phyloP scores from a whole-genome alignment of 2,113 vertebrate species.

The Callopanchax toddi region DNA sequence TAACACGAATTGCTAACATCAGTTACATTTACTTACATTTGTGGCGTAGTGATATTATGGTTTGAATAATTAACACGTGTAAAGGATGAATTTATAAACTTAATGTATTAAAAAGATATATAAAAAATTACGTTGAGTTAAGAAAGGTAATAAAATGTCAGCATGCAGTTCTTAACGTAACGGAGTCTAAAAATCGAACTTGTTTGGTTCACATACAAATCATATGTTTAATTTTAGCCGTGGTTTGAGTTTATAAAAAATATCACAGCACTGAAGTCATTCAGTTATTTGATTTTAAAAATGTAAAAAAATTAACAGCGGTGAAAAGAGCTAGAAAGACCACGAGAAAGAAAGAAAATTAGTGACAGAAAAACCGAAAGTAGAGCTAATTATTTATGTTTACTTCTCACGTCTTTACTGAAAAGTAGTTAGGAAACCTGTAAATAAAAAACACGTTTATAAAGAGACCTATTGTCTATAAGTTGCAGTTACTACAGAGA shows the following conservation, averaged over 20 bases:
- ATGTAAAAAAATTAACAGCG: not conserved
- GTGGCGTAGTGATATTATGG: not conserved
- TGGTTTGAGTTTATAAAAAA: not conserved
- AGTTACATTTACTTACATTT: slow-evolving; percentile 19
- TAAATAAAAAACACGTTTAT: too few relatives aligned
- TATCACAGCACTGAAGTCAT: not conserved
- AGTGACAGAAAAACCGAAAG: slow-evolving; percentile 33
- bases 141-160: slow-evolving; percentile 4
- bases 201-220: not conserved
- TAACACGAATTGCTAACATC: slow-evolving; percentile 46
- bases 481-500: too few relatives aligned
- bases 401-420: too few relatives aligned
- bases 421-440: too few relatives aligned
- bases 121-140: not conserved
- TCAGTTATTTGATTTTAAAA: not conserved
- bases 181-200: not conserved
- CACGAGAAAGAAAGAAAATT: slow-evolving; percentile 13
- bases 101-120: not conserved
- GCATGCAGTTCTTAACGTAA: not conserved
- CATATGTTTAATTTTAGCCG: not conserved
- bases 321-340: slow-evolving; percentile 42
- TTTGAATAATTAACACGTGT: not conserved
- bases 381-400: not conserved
- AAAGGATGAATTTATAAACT: not conserved
- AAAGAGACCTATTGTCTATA: too few relatives aligned